Percentiles rank a stretch among this genome's conserved stretches.
These are phyloP conservation scores for Athene cunicularia DNA, from an alignment of 2,113 vertebrate genomes.

Conservation along the genomic window DNA sequence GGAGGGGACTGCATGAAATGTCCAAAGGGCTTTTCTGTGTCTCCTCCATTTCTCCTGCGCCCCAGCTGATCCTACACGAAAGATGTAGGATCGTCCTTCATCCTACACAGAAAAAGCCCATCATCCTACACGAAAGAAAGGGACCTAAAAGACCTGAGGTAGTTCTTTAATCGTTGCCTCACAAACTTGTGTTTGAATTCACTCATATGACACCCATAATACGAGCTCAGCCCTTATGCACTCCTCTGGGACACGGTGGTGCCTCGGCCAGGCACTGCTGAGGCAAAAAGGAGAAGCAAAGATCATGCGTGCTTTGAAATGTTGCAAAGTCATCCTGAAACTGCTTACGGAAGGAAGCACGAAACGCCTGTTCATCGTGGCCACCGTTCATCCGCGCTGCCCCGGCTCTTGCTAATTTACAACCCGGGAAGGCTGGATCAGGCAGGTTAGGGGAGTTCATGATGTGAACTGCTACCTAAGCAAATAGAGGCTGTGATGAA, in stretches of 20 bases:
- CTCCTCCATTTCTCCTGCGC: background rate
- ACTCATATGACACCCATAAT: background rate
- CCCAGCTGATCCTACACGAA: accelerated
- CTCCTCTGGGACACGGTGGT: accelerated
- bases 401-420: background rate
- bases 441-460: background rate
- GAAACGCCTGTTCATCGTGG: background rate
- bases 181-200: background rate
- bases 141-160: background rate
- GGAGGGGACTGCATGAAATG: background rate
- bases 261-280: accelerated
- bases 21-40: background rate
- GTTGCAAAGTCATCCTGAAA: background rate
- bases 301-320: accelerated
- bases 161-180: background rate
- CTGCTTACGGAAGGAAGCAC: background rate
- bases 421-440: background rate
- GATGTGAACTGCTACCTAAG: background rate
- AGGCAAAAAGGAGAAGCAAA: background rate
- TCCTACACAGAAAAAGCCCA: background rate
- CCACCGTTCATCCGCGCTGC: background rate
- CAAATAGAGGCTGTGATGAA: constrained; percentile 6
- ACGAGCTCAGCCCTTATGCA: background rate
- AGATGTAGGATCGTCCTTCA: too few relatives aligned
- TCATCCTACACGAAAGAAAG: background rate